These are phyloP conservation scores for Diarsia brunnea DNA, from an alignment of 2,888 invertebrate genomes.

Conservation along the genomic window DNA sequence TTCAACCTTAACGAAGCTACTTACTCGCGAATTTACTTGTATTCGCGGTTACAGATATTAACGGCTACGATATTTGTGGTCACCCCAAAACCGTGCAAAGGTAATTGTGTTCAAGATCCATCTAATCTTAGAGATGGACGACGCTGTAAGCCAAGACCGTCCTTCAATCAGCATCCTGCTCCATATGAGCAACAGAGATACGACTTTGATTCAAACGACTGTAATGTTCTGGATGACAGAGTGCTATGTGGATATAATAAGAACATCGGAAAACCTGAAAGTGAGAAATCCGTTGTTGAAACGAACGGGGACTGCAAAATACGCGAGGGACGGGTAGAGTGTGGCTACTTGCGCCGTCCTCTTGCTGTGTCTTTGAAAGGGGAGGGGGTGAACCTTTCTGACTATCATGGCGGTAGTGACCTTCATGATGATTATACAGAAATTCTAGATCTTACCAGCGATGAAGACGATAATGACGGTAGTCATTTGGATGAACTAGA, in stretches of 20 bases:
- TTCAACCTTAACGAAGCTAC: neutral
- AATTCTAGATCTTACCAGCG: too few species aligned
- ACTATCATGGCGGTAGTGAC: too few species aligned
- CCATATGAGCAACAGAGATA: slow-evolving; percentile 44
- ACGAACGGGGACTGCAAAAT: slow-evolving; percentile 77
- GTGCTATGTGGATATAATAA: slow-evolving; percentile 82
- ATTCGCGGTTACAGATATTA: slow-evolving; percentile 68
- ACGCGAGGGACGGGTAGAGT: slow-evolving; percentile 80
- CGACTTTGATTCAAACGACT: slow-evolving; percentile 77
- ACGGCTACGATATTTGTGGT: slow-evolving; percentile 56
- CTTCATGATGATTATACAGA: too few species aligned
- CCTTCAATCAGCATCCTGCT: neutral
- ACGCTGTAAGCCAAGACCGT: slow-evolving; percentile 8
- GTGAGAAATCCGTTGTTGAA: slow-evolving; percentile 57
- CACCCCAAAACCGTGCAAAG: slow-evolving; percentile 50
- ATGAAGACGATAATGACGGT: too few species aligned
- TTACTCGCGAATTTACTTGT: slow-evolving; percentile 36
- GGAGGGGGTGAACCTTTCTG: too few species aligned
- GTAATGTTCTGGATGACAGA: slow-evolving; percentile 79
- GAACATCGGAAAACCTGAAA: slow-evolving; percentile 75
- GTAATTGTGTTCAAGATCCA: slow-evolving; percentile 35
- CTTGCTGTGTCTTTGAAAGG: neutral
- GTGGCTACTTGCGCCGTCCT: slow-evolving; percentile 77
- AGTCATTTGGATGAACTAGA: too few species aligned
- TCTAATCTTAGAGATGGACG: slow-evolving; percentile 12